phyloP scores from a whole-genome alignment of 30 jellyfish, hydroid and myxozoan species.

The Pseudorhiza aurosa region DNA sequence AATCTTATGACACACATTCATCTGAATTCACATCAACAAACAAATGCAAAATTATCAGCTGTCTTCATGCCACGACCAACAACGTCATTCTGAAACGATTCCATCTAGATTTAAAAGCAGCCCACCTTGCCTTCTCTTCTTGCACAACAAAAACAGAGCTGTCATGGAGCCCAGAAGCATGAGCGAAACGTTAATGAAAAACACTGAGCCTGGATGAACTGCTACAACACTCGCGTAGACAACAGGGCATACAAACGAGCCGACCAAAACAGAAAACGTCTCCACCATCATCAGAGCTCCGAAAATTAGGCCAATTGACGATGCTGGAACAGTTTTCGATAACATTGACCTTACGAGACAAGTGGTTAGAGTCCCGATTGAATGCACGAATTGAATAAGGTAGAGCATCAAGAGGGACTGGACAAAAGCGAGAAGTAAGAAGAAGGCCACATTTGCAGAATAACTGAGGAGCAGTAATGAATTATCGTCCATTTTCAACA shows the following conservation, averaged over 20 bases:
- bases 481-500: background rate
- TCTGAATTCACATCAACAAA: too few relatives aligned
- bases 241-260: background rate
- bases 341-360: background rate
- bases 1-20: too few relatives aligned
- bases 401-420: slow-evolving; percentile 5
- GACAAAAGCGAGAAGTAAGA: background rate
- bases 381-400: background rate
- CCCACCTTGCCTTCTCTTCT: too few relatives aligned
- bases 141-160: background rate
- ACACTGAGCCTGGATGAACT: slow-evolving; percentile 5
- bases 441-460: background rate
- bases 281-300: slow-evolving; percentile 10
- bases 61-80: too few relatives aligned
- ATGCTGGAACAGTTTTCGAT: background rate
- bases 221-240: slow-evolving; percentile 2
- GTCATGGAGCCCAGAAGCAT: background rate
- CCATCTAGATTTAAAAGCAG: too few relatives aligned
- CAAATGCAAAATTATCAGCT: too few relatives aligned
- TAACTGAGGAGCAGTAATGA: background rate
- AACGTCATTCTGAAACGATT: too few relatives aligned
- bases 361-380: background rate
- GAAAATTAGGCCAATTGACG: slow-evolving; percentile 4
- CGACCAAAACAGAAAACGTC: background rate
- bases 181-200: background rate